Evolutionary conservation across 2,888 invertebrate species (phyloP).

Genomic region (Halictus quadricinctus): DNA sequence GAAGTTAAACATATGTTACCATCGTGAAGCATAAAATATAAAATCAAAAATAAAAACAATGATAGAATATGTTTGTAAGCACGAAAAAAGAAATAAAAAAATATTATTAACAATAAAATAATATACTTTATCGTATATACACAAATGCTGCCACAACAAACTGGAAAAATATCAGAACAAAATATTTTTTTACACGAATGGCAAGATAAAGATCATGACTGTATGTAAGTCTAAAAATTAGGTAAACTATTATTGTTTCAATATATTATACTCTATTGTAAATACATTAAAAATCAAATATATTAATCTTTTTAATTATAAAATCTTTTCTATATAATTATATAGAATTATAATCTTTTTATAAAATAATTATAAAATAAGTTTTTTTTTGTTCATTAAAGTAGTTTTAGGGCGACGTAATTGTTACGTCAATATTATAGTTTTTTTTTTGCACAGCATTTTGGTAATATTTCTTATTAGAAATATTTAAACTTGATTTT

Average conservation of each 20-base stretch:
- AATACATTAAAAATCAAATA: slow-evolving; percentile 65
- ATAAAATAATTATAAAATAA: slow-evolving; percentile 62
- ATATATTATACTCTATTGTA: slow-evolving; percentile 65
- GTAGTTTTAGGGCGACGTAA: slow-evolving; percentile 55
- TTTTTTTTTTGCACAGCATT: slow-evolving; percentile 54
- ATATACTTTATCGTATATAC: slow-evolving; percentile 32
- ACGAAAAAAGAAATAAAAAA: slow-evolving; percentile 30
- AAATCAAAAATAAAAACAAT: slow-evolving; percentile 50
- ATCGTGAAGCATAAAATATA: slow-evolving; percentile 31
- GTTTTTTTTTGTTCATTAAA: slow-evolving; percentile 44
- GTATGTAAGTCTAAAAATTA: slow-evolving; percentile 51
- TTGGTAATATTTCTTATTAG: slow-evolving; percentile 43
- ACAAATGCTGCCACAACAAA: slow-evolving; percentile 53
- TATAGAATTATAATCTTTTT: slow-evolving; percentile 47
- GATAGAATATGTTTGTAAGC: slow-evolving; percentile 31
- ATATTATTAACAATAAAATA: slow-evolving; percentile 25
- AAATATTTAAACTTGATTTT: slow-evolving; percentile 50
- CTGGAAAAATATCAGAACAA: slow-evolving; percentile 13
- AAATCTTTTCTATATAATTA: slow-evolving; percentile 53
- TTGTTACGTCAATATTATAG: slow-evolving; percentile 51
- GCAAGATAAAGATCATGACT: slow-evolving; percentile 50
- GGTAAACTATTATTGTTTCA: slow-evolving; percentile 48
- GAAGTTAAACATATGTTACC: slow-evolving; percentile 25
- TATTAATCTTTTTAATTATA: slow-evolving; percentile 68
- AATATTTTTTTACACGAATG: slow-evolving; percentile 40